Conservation (phyloP, 2,888 invertebrate genomes). For the Amphipyra berbera region DNA sequence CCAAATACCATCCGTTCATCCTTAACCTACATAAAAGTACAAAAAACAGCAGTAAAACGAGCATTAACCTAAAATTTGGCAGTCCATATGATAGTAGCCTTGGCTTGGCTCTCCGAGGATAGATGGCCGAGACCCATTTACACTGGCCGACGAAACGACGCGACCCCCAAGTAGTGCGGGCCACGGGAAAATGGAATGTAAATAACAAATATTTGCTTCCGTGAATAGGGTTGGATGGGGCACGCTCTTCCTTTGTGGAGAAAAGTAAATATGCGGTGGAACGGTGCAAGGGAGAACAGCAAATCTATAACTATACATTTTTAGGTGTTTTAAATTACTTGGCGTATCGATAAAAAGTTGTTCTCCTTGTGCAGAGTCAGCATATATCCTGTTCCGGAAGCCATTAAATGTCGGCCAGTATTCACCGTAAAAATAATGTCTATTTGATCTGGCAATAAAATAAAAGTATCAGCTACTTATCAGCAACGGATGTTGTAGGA, state of each 20-base stretch:
- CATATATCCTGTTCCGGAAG: too few relatives aligned
- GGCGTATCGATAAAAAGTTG: too few relatives aligned
- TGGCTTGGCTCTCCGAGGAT: conserved; percentile 59
- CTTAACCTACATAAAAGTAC: conserved; percentile 29
- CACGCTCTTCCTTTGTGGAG: conserved; percentile 8
- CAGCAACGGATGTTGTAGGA: conserved; percentile 7
- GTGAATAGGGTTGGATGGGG: conserved; percentile 52
- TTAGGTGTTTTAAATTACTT: too few relatives aligned
- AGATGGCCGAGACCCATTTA: conserved; percentile 74
- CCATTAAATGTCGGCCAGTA: background rate
- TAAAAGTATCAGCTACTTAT: conserved; percentile 1
- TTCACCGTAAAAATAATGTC: background rate
- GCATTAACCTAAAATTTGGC: conserved; percentile 51
- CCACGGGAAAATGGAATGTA: conserved; percentile 69
- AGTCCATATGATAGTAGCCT: conserved; percentile 51
- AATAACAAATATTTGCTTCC: conserved; percentile 61
- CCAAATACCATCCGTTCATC: conserved; percentile 11
- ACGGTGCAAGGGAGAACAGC: conserved; percentile 5
- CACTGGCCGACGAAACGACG: conserved; percentile 61
- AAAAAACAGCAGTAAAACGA: conserved; percentile 36
- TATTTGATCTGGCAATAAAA: background rate
- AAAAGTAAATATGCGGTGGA: conserved; percentile 9
- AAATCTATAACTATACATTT: conserved; percentile 1
- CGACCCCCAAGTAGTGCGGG: conserved; percentile 31
- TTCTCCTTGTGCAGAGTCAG: too few relatives aligned